These are phyloP conservation scores for Pseudomyrmex dendroicus DNA, from an alignment of 1,140 invertebrate species.

Conservation along the genomic window DNA sequence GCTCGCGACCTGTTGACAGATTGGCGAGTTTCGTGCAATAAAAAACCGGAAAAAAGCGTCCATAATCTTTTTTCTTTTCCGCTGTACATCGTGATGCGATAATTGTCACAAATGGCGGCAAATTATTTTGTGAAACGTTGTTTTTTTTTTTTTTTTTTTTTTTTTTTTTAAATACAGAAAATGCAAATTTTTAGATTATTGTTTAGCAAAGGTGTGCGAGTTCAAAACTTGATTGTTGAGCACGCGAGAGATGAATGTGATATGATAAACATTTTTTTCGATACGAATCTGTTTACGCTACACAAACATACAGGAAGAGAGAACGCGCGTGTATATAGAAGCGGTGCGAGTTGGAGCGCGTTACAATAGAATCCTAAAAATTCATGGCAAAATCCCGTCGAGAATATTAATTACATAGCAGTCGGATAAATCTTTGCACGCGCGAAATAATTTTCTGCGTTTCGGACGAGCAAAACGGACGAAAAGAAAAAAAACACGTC, in stretches of 20 bases:
- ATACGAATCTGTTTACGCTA: conserved; percentile 15
- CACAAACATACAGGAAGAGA: neutral
- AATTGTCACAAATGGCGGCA: neutral
- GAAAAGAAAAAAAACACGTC: conserved; percentile 22
- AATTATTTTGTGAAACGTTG: neutral
- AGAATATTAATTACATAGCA: conserved; percentile 48
- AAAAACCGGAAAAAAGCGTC: neutral
- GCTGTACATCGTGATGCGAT: neutral
- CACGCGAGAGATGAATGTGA: neutral
- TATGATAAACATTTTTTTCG: conserved; percentile 23
- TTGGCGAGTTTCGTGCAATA: neutral
- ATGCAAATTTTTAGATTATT: neutral
- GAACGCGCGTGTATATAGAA: neutral
- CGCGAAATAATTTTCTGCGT: conserved; percentile 44
- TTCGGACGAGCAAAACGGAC: too few relatives aligned
- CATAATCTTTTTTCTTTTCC: conserved; percentile 16
- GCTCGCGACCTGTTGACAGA: conserved; percentile 14
- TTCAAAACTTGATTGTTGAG: conserved; percentile 38
- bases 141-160: neutral
- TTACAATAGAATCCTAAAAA: conserved; percentile 23
- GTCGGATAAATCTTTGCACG: conserved; percentile 24
- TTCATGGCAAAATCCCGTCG: conserved; percentile 14
- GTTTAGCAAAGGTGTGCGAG: neutral
- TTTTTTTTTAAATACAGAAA: too few relatives aligned
- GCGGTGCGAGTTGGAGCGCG: neutral